Evolutionary conservation across 2,113 vertebrate species (phyloP).

Genomic region (Podilymbus podiceps): DNA sequence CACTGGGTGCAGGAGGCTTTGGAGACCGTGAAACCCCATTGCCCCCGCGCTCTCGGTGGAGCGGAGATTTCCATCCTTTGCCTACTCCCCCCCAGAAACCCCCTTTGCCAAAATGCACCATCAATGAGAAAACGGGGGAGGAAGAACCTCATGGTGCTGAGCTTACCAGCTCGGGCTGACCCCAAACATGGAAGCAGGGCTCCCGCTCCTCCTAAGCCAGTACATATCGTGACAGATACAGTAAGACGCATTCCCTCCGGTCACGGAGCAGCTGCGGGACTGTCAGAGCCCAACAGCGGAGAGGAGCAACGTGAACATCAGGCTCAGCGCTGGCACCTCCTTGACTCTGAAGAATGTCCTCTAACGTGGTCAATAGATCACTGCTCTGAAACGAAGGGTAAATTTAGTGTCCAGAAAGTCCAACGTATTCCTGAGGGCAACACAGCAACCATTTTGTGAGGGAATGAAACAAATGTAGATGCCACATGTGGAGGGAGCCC

Average conservation of each 20-base stretch:
- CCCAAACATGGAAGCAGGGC: neutral
- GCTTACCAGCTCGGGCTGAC: neutral
- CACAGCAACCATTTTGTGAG: neutral
- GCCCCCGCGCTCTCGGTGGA: rapidly evolving
- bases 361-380: neutral
- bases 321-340: neutral
- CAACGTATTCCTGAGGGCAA: rapidly evolving
- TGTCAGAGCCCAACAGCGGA: neutral
- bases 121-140: neutral
- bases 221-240: rapidly evolving
- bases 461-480: rapidly evolving
- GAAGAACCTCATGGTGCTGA: neutral
- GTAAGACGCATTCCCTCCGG: neutral
- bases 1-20: neutral
- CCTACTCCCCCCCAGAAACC: neutral
- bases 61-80: neutral
- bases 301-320: neutral
- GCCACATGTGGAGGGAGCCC: neutral
- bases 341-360: neutral
- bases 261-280: neutral
- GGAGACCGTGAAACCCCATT: rapidly evolving
- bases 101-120: neutral
- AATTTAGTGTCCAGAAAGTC: neutral
- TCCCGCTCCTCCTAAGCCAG: neutral
- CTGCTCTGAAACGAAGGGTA: neutral